Evolutionary conservation across 2,113 vertebrate genomes (phyloP).

Genomic region (Silurus glanis): DNA sequence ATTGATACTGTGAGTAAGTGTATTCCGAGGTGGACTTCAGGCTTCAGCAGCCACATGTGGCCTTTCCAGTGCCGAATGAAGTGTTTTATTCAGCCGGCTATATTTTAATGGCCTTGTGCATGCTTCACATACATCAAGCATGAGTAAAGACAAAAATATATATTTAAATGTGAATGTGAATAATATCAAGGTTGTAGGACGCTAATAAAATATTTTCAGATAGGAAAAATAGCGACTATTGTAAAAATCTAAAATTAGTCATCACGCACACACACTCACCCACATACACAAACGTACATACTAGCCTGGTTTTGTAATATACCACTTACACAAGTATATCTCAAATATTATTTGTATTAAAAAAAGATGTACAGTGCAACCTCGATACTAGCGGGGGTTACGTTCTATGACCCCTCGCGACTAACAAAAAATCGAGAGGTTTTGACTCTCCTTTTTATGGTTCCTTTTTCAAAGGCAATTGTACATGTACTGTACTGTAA

Average conservation of each 20-base stretch:
- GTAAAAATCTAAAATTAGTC: too few species aligned
- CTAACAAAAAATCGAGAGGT: too few species aligned
- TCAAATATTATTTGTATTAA: background rate
- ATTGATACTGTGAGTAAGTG: slow-evolving; percentile 46
- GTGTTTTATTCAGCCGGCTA: slow-evolving; percentile 28
- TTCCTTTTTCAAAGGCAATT: too few species aligned
- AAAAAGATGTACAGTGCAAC: too few species aligned
- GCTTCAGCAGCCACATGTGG: slow-evolving; percentile 46
- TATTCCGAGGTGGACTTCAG: slow-evolving; percentile 44
- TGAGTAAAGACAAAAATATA: background rate
- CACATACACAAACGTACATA: slow-evolving; percentile 28
- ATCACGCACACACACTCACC: background rate
- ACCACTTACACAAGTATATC: slow-evolving; percentile 10
- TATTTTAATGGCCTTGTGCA: slow-evolving; percentile 24
- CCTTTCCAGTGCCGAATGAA: slow-evolving; percentile 31
- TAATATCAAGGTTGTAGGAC: slow-evolving; percentile 8
- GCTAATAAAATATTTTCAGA: background rate
- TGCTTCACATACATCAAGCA: slow-evolving; percentile 40
- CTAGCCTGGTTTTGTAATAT: slow-evolving; percentile 18
- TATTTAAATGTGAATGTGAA: background rate
- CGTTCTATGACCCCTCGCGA: too few species aligned
- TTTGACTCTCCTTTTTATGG: too few species aligned
- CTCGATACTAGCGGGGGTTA: too few species aligned
- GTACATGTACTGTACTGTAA: too few species aligned
- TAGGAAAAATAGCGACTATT: background rate